Conservation (phyloP, 2,888 invertebrate genomes). For the Drosophila affinis region DNA sequence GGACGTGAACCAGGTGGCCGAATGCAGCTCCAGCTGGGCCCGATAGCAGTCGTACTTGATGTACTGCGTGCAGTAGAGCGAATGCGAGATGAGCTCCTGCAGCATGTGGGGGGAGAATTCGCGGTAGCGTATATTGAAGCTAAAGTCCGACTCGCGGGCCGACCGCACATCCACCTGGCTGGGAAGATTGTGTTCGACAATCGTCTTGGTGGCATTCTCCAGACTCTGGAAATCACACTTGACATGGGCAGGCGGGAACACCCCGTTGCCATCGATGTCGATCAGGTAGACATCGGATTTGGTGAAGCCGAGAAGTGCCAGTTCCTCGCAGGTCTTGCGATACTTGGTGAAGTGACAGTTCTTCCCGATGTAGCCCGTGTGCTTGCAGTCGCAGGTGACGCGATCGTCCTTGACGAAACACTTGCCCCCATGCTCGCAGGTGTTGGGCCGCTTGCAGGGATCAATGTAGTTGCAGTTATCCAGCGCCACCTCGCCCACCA, state of each 20-base stretch:
- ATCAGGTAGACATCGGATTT: constrained; percentile 96
- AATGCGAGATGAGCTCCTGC: constrained; percentile 94
- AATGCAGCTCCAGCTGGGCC: constrained; percentile 93
- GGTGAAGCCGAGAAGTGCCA: constrained; percentile 94
- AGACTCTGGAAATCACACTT: constrained; percentile 95
- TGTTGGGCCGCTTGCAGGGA: constrained; percentile 94
- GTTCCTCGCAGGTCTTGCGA: constrained; percentile 95
- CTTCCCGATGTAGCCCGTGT: constrained; percentile 95
- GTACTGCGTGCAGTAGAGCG: constrained; percentile 93
- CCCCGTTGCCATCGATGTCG: constrained; percentile 96
- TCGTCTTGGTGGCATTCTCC: constrained; percentile 93
- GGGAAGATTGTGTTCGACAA: constrained; percentile 95
- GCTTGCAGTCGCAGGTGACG: constrained; percentile 94
- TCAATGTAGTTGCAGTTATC: constrained; percentile 96
- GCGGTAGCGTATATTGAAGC: constrained; percentile 92
- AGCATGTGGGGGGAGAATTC: constrained; percentile 96
- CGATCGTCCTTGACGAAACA: constrained; percentile 95
- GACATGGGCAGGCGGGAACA: constrained; percentile 95
- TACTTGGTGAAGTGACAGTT: constrained; percentile 97
- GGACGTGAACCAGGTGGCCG: constrained; percentile 94
- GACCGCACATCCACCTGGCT: constrained; percentile 95
- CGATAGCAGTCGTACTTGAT: constrained; percentile 95
- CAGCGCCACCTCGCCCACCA: constrained; percentile 94
- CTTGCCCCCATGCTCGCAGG: constrained; percentile 95
- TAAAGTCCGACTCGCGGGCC: constrained; percentile 91